These are phyloP conservation scores for Linnaemya vulpina DNA, from an alignment of 2,888 invertebrate genomes.

Conservation along the genomic window DNA sequence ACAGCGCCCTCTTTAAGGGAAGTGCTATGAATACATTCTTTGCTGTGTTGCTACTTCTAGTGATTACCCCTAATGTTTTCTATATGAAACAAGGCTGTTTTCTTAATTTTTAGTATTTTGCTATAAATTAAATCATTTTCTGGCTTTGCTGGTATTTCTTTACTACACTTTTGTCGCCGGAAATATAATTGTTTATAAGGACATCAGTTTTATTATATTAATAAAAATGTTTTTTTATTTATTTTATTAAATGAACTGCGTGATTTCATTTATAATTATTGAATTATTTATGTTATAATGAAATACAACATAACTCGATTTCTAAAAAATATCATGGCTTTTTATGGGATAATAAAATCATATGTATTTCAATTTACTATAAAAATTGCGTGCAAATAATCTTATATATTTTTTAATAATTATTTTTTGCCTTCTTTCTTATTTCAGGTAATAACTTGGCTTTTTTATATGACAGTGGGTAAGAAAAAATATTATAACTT, in stretches of 20 bases:
- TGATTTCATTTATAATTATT: neutral
- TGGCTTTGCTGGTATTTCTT: neutral
- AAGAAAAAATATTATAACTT: neutral
- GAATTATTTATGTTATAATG: neutral
- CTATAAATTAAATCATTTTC: neutral
- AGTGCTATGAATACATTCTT: no score
- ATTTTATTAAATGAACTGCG: neutral
- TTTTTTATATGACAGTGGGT: neutral
- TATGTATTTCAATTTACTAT: no score
- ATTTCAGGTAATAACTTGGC: constrained; percentile 39
- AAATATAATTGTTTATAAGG: neutral
- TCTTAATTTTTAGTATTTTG: neutral
- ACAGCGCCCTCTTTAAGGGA: no score
- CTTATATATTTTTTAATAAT: neutral
- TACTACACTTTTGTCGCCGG: neutral
- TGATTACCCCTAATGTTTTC: constrained; percentile 16
- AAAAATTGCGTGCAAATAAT: neutral
- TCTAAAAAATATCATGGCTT: neutral
- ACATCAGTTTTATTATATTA: neutral
- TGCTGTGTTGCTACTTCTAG: neutral
- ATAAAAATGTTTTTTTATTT: neutral
- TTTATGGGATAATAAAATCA: neutral
- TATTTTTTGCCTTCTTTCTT: constrained; percentile 1
- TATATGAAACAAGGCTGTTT: neutral
- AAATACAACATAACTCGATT: neutral